Evolutionary conservation across 2,888 invertebrate species (phyloP).

Genomic region (Gastracanthus pulcherrimus): DNA sequence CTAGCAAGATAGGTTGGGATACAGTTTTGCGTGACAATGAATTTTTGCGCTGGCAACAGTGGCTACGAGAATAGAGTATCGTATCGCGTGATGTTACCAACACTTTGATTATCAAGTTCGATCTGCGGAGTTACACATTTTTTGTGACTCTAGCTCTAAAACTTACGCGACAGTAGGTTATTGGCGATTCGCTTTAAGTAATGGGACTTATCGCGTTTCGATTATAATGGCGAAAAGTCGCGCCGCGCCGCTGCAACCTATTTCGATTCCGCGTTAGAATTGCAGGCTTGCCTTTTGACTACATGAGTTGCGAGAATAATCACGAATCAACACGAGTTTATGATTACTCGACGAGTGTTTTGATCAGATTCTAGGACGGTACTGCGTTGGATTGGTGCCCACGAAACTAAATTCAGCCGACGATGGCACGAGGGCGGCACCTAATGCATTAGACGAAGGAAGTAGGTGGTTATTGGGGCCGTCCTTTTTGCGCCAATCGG

Average conservation of each 20-base stretch:
- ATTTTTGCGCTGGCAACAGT: background rate
- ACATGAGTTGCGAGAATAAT: background rate
- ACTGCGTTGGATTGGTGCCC: slow-evolving; percentile 4
- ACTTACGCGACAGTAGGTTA: too few species aligned
- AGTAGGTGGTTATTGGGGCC: background rate
- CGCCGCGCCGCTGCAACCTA: background rate
- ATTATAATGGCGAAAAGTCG: background rate
- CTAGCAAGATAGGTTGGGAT: background rate
- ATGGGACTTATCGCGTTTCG: background rate
- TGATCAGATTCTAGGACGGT: slow-evolving; percentile 24
- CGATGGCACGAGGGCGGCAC: background rate
- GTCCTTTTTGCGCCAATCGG: background rate
- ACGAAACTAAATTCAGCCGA: too few species aligned
- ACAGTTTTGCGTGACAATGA: background rate
- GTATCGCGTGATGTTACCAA: background rate
- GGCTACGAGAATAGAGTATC: background rate
- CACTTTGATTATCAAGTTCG: background rate
- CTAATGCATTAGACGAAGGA: background rate
- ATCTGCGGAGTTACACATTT: background rate
- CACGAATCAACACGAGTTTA: background rate
- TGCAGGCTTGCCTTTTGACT: slow-evolving; percentile 11
- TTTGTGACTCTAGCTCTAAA: too few species aligned
- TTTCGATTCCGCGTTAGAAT: slow-evolving; percentile 11
- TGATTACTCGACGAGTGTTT: background rate
- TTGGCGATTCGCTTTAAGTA: too few species aligned